Percentiles rank a stretch among this genome's conserved stretches.
These are phyloP conservation scores for Trachemys scripta DNA, from an alignment of 2,113 vertebrate species.

Conservation along the genomic window DNA sequence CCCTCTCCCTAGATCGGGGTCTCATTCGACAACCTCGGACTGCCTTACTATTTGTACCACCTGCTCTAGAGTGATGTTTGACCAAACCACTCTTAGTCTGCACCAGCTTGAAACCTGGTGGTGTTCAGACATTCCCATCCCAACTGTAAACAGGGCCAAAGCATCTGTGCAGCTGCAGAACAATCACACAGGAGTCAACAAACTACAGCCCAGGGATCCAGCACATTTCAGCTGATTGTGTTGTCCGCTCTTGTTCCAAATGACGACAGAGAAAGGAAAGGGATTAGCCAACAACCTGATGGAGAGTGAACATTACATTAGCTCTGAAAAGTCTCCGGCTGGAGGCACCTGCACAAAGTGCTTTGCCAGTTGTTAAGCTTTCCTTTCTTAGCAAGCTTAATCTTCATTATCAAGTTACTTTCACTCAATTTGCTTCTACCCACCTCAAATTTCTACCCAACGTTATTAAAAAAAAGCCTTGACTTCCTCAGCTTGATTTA, in stretches of 20 bases:
- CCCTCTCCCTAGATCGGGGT: neutral
- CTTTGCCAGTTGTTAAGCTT: neutral
- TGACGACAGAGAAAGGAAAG: neutral
- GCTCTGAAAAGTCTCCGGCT: neutral
- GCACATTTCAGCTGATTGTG: neutral
- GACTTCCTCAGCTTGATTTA: slow-evolving; percentile 1
- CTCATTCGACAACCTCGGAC: neutral
- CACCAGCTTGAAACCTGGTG: neutral
- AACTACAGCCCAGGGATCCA: neutral
- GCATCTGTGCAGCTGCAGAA: neutral
- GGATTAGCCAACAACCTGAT: neutral
- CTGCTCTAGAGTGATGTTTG: neutral
- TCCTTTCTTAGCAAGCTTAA: neutral
- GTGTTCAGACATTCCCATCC: neutral
- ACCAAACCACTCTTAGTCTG: neutral
- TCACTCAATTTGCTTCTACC: neutral
- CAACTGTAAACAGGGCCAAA: neutral
- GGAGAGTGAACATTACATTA: neutral
- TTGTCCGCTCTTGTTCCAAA: neutral
- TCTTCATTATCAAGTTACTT: neutral
- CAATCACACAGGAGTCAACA: neutral
- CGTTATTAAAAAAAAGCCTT: neutral
- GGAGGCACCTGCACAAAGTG: neutral
- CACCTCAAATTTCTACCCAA: slow-evolving; percentile 14
- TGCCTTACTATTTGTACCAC: neutral